These are phyloP conservation scores for Hirtodrosophila duncani DNA, from an alignment of 2,888 invertebrate genomes.

Conservation along the genomic window DNA sequence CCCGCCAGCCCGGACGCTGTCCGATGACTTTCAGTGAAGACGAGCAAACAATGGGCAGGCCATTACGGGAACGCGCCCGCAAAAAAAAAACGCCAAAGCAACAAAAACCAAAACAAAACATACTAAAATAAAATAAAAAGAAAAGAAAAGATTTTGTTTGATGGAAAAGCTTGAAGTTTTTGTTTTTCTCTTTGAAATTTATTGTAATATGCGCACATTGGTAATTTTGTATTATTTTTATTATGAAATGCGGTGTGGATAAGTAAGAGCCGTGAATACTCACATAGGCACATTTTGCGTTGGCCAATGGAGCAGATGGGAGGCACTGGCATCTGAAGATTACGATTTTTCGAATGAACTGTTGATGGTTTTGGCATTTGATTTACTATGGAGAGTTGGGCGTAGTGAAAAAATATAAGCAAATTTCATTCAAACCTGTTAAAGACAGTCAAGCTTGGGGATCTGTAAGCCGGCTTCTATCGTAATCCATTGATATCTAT, in stretches of 20 bases:
- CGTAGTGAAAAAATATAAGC: conserved; percentile 12
- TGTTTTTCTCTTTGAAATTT: conserved; percentile 41
- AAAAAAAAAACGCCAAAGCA: conserved; percentile 22
- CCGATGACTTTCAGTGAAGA: conserved; percentile 1
- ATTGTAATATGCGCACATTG: conserved; percentile 64
- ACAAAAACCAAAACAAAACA: conserved; percentile 16
- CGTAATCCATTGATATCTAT: too few relatives aligned
- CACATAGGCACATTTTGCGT: conserved; percentile 27
- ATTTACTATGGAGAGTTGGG: conserved; percentile 19
- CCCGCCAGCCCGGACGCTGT: conserved; percentile 3
- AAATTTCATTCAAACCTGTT: conserved; percentile 24
- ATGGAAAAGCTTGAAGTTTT: conserved; percentile 34
- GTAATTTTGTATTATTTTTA: conserved; percentile 64
- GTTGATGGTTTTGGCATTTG: conserved; percentile 15
- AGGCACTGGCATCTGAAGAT: conserved; percentile 19
- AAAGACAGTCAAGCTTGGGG: too few relatives aligned
- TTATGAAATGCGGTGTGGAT: conserved; percentile 57
- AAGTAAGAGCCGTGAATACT: conserved; percentile 40
- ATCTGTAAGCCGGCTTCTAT: too few relatives aligned
- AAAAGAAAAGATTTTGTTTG: conserved; percentile 22
- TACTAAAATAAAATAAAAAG: conserved; percentile 25
- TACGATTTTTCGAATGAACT: conserved; percentile 36
- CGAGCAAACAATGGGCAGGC: conserved; percentile 55
- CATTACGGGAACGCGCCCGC: conserved; percentile 58
- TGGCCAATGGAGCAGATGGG: conserved; percentile 35